Percentiles rank a stretch among this genome's conserved stretches.
phyloP scores from a whole-genome alignment of 2,888 invertebrate genomes.

The Operophtera brumata region DNA sequence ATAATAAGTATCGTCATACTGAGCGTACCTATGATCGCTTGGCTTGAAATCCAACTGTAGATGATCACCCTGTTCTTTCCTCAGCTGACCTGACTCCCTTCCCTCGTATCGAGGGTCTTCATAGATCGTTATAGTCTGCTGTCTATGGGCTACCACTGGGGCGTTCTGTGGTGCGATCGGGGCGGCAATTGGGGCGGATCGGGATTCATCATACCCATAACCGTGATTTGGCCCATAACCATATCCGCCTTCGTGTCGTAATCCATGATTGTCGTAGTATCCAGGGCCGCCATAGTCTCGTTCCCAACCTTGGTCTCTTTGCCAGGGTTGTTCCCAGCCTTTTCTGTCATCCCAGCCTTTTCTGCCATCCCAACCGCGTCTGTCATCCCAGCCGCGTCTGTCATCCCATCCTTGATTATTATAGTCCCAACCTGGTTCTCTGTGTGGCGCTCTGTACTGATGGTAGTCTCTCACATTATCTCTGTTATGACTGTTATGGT shows the following conservation, averaged over 20 bases:
- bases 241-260: slow-evolving; percentile 67
- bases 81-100: slow-evolving; percentile 61
- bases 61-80: slow-evolving; percentile 67
- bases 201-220: slow-evolving; percentile 68
- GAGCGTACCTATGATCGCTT: slow-evolving; percentile 65
- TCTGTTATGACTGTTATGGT: slow-evolving; percentile 61
- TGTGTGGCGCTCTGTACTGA: slow-evolving; percentile 54
- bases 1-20: slow-evolving; percentile 72
- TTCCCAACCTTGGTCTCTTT: slow-evolving; percentile 47
- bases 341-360: slow-evolving; percentile 33
- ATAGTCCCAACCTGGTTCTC: slow-evolving; percentile 60
- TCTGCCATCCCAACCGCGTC: slow-evolving; percentile 47
- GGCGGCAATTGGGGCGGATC: slow-evolving; percentile 54
- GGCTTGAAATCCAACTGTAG: slow-evolving; percentile 71
- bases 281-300: slow-evolving; percentile 67
- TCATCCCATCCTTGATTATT: slow-evolving; percentile 46
- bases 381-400: slow-evolving; percentile 51
- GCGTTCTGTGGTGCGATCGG: slow-evolving; percentile 55
- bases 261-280: slow-evolving; percentile 67
- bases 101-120: slow-evolving; percentile 75
- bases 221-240: slow-evolving; percentile 66
- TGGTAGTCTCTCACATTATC: slow-evolving; percentile 61
- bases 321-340: slow-evolving; percentile 46
- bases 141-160: slow-evolving; percentile 68
- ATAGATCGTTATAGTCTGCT: slow-evolving; percentile 77